Conservation (phyloP, 2,113 vertebrate species). For the Pagrus major region DNA sequence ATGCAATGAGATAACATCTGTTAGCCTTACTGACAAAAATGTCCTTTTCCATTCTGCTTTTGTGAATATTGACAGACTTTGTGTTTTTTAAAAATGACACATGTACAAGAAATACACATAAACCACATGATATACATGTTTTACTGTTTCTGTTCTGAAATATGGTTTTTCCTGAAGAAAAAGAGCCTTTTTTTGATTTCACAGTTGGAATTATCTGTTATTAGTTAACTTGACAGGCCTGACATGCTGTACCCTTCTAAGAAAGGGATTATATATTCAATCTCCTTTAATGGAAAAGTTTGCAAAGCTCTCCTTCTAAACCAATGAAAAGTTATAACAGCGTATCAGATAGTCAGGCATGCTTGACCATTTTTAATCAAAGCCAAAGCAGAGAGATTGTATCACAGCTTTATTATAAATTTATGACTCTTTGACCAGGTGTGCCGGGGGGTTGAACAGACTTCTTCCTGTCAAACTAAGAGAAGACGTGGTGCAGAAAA, state of each 20-base stretch:
- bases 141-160: neutral
- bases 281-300: neutral
- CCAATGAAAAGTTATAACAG: neutral
- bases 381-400: conserved; percentile 13
- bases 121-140: too few relatives aligned
- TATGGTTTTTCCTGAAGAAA: neutral
- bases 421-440: conserved; percentile 66
- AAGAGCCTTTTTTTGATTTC: neutral
- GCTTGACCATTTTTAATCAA: neutral
- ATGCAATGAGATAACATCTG: neutral
- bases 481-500: conserved; percentile 71
- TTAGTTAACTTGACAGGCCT: neutral
- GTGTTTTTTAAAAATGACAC: neutral
- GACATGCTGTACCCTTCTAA: neutral
- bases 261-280: neutral
- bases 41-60: neutral
- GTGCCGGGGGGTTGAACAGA: conserved; percentile 40
- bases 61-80: neutral
- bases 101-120: neutral
- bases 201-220: neutral
- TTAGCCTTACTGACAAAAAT: neutral
- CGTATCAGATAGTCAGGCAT: neutral
- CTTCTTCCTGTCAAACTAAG: conserved; percentile 77
- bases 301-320: neutral
- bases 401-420: neutral